phyloP scores from a whole-genome alignment of 2,113 vertebrate genomes.

The Collichthys lucidus region DNA sequence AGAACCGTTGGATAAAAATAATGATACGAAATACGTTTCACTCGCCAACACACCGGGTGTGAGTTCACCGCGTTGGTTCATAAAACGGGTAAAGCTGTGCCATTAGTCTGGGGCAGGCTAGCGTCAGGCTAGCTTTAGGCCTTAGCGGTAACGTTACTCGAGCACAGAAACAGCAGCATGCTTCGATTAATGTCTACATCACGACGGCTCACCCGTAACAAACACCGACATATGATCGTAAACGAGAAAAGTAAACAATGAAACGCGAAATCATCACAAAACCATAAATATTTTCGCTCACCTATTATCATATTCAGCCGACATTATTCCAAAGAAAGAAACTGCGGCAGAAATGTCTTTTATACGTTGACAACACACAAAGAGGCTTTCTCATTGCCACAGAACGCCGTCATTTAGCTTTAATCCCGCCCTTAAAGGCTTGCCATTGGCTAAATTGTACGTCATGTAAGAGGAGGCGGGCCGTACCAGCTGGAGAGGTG shows the following conservation, averaged over 20 bases:
- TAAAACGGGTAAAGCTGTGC: neutral
- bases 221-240: accelerated
- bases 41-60: accelerated
- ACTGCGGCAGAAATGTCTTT: constrained; percentile 78
- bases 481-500: accelerated
- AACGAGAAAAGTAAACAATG: accelerated
- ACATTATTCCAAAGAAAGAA: constrained; percentile 87
- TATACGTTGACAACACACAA: constrained; percentile 73
- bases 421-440: constrained; percentile 33
- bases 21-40: accelerated
- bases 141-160: neutral
- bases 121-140: neutral
- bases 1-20: accelerated
- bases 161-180: neutral
- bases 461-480: constrained; percentile 34
- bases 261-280: neutral
- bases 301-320: constrained; percentile 86
- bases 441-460: constrained; percentile 57
- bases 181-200: neutral
- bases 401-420: constrained; percentile 67
- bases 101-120: neutral
- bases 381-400: constrained; percentile 70
- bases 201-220: accelerated
- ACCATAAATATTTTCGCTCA: constrained; percentile 50
- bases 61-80: too few species aligned